Evolutionary conservation across 2,113 vertebrate genomes (phyloP).

Genomic region (Dermatemys mawii): DNA sequence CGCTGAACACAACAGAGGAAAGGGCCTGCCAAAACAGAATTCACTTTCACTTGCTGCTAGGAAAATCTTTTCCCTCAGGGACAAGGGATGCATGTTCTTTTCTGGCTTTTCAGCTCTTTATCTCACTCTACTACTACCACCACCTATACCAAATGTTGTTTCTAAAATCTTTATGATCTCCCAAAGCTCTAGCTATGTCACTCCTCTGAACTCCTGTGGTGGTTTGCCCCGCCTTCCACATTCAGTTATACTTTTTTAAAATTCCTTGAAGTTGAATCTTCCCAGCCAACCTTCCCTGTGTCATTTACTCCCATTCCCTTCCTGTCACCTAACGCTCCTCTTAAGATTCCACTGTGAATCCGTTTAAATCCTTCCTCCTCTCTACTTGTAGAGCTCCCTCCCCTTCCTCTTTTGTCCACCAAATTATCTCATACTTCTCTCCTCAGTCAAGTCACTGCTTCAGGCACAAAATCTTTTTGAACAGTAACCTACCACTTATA

Average conservation of each 20-base stretch:
- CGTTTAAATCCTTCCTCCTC: neutral
- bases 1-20: neutral
- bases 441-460: neutral
- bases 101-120: neutral
- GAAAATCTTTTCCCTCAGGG: neutral
- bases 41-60: neutral
- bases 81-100: neutral
- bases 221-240: neutral
- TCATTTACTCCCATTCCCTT: neutral
- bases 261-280: too few species aligned
- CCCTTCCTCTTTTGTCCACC: neutral
- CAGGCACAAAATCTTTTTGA: too few species aligned
- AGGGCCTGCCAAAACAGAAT: neutral
- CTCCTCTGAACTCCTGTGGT: neutral
- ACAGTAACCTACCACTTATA: neutral
- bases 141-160: neutral
- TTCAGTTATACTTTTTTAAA: neutral
- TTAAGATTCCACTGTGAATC: neutral
- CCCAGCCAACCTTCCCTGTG: neutral
- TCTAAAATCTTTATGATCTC: neutral
- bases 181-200: neutral
- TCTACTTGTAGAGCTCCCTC: neutral
- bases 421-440: neutral
- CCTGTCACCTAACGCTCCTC: neutral
- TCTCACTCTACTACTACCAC: fast-evolving